These are phyloP conservation scores for Danio jaintianensis DNA, from an alignment of 2,797 vertebrate genomes.

Conservation along the genomic window DNA sequence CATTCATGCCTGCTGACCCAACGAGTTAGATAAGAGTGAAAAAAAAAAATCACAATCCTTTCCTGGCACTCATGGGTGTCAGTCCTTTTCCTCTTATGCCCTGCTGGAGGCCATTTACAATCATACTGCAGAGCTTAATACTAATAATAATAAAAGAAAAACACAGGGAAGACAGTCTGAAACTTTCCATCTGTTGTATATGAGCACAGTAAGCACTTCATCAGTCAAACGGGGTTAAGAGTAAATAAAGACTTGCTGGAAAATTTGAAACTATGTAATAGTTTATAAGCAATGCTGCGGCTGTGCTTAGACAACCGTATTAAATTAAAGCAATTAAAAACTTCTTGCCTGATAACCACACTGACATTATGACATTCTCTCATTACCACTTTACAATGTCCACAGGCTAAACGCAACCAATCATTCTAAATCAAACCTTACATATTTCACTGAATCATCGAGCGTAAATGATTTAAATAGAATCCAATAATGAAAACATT, in stretches of 20 bases:
- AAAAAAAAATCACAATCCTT: slow-evolving; percentile 11
- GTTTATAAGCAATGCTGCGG: not conserved
- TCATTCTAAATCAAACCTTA: not conserved
- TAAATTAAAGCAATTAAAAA: not conserved
- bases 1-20: slow-evolving; percentile 30
- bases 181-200: not conserved
- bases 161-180: not conserved
- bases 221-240: not conserved
- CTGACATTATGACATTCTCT: slow-evolving; percentile 11
- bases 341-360: slow-evolving; percentile 1
- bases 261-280: not conserved
- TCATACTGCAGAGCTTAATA: not conserved
- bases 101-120: not conserved
- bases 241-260: not conserved
- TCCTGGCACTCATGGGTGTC: not conserved
- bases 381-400: not conserved
- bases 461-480: not conserved
- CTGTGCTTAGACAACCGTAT: not conserved
- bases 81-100: not conserved
- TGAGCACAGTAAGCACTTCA: not conserved
- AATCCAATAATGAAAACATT: not conserved
- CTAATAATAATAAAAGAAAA: not conserved
- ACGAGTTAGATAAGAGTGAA: slow-evolving; percentile 22
- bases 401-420: not conserved
- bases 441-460: not conserved